Evolutionary conservation across 2,888 invertebrate genomes (phyloP).

Genomic region (Nasonia oneida): DNA sequence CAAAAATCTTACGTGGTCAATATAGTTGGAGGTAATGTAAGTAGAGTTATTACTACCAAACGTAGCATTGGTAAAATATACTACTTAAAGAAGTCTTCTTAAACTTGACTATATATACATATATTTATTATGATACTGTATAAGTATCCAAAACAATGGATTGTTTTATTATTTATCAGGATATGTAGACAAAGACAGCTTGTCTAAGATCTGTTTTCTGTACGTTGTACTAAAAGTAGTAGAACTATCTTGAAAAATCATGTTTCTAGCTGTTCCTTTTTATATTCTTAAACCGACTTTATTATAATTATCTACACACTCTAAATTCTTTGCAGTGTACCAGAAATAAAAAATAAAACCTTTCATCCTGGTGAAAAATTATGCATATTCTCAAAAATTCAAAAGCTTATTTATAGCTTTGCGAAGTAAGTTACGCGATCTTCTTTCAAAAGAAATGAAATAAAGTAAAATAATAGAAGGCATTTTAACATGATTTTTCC

Average conservation of each 20-base stretch:
- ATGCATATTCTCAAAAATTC: background rate
- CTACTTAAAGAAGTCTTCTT: slow-evolving; percentile 55
- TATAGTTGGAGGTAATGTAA: slow-evolving; percentile 43
- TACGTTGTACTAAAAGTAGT: slow-evolving; percentile 7
- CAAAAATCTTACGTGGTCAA: slow-evolving; percentile 45
- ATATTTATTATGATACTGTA: slow-evolving; percentile 33
- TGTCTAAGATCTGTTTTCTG: slow-evolving; percentile 40
- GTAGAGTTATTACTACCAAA: slow-evolving; percentile 54
- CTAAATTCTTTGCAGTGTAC: slow-evolving; percentile 43
- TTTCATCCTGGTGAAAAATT: slow-evolving; percentile 19
- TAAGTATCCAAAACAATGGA: slow-evolving; percentile 7
- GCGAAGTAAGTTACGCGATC: too few species aligned
- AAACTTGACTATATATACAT: slow-evolving; percentile 47
- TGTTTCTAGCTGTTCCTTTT: slow-evolving; percentile 51
- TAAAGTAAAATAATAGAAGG: background rate
- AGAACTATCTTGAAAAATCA: slow-evolving; percentile 14
- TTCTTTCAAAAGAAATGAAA: too few species aligned
- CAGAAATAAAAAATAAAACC: background rate
- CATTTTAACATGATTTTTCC: slow-evolving; percentile 8
- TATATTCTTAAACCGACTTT: slow-evolving; percentile 38
- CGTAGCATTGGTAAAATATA: slow-evolving; percentile 54
- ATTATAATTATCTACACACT: slow-evolving; percentile 32
- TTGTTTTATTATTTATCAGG: slow-evolving; percentile 38
- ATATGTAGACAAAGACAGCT: slow-evolving; percentile 13
- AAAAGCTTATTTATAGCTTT: background rate